Evolutionary conservation across 1,140 invertebrate species (phyloP).

Genomic region (Steinernema khuongi): DNA sequence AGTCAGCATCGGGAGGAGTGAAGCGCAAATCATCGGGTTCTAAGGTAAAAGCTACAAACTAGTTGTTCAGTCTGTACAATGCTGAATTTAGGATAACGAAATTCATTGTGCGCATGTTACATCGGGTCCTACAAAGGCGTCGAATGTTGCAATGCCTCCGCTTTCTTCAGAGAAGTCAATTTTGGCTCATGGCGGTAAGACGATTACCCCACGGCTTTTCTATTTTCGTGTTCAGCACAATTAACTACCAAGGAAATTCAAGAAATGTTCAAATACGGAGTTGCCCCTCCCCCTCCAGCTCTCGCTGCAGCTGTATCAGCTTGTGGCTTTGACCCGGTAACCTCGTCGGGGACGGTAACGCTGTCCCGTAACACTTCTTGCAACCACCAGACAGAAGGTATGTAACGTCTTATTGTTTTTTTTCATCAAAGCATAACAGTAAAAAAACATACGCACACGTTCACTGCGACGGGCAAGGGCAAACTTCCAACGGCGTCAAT

Average conservation of each 20-base stretch:
- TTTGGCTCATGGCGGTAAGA: background rate
- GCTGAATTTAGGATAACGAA: background rate
- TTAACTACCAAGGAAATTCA: background rate
- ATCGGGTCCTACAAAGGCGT: background rate
- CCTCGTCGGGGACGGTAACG: background rate
- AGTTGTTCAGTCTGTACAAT: background rate
- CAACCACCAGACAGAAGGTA: background rate
- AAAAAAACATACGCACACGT: background rate
- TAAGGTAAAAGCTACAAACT: background rate
- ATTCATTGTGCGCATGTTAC: background rate
- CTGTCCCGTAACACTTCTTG: background rate
- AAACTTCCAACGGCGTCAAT: slow-evolving; percentile 11
- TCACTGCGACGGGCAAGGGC: background rate
- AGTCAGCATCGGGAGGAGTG: background rate
- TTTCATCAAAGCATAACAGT: background rate
- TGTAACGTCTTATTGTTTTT: background rate
- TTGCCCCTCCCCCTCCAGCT: slow-evolving; percentile 26
- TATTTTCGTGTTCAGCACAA: background rate
- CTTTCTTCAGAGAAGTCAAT: background rate
- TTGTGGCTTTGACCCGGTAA: background rate
- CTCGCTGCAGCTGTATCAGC: slow-evolving; percentile 32
- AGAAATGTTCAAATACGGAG: slow-evolving; percentile 23
- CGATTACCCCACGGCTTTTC: background rate
- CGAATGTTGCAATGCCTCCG: background rate
- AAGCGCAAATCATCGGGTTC: background rate